Evolutionary conservation across 2,888 invertebrate genomes (phyloP).

Genomic region (Eurytoma adleriae): DNA sequence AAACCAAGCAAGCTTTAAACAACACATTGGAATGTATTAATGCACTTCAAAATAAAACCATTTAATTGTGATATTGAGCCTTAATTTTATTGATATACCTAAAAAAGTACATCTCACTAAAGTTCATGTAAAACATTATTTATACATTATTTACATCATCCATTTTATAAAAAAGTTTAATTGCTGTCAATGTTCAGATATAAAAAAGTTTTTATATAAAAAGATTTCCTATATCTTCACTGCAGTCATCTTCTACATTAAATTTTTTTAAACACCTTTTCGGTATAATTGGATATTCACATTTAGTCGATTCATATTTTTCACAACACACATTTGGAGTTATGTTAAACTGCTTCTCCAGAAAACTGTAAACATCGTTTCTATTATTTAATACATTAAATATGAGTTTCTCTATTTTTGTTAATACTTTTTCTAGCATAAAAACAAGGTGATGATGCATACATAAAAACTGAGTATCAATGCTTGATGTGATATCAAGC

Average conservation of each 20-base stretch:
- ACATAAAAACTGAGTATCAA: conserved; percentile 82
- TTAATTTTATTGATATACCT: neutral
- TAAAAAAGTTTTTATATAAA: conserved; percentile 37
- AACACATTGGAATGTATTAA: conserved; percentile 60
- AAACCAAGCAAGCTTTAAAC: conserved; percentile 55
- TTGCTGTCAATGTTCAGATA: neutral
- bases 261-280: conserved; percentile 37
- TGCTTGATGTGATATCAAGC: conserved; percentile 83
- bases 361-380: conserved; percentile 83
- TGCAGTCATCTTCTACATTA: conserved; percentile 48
- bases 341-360: conserved; percentile 80
- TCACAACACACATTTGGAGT: conserved; percentile 67
- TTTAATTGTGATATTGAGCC: conserved; percentile 57
- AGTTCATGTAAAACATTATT: conserved; percentile 22
- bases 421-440: conserved; percentile 92
- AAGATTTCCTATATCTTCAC: conserved; percentile 57
- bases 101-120: too few relatives aligned
- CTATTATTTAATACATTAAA: conserved; percentile 88
- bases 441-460: conserved; percentile 98
- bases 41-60: conserved; percentile 62
- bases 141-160: conserved; percentile 6
- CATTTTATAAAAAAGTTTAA: conserved; percentile 6
- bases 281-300: conserved; percentile 54
- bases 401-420: conserved; percentile 83
- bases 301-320: conserved; percentile 56